Evolutionary conservation across 2,113 vertebrate species (phyloP).

Genomic region (Donacobius atricapilla): DNA sequence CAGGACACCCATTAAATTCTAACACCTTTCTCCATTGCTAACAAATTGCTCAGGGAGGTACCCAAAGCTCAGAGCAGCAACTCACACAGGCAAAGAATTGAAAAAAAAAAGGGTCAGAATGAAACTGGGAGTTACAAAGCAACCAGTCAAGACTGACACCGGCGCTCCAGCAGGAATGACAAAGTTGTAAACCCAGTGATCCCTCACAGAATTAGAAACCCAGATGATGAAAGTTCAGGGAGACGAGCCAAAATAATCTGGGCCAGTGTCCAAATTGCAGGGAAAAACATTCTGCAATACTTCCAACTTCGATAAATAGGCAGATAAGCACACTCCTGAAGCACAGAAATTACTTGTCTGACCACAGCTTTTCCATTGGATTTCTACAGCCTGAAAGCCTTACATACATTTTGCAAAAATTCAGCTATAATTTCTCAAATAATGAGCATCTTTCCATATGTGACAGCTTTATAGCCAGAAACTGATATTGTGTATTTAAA

Average conservation of each 20-base stretch:
- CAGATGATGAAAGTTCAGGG: conserved; percentile 24
- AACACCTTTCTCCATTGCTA: conserved; percentile 52
- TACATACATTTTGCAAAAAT: neutral
- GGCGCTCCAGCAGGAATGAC: neutral
- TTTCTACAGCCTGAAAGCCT: neutral
- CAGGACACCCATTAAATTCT: conserved; percentile 39
- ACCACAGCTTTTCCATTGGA: neutral
- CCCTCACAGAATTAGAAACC: conserved; percentile 40
- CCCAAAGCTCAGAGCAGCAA: conserved; percentile 24
- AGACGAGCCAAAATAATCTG: conserved; percentile 28
- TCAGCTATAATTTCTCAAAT: neutral
- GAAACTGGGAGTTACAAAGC: neutral
- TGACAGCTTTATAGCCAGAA: neutral
- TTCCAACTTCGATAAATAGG: conserved; percentile 31
- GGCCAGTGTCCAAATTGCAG: conserved; percentile 15
- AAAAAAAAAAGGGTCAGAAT: neutral
- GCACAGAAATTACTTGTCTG: neutral
- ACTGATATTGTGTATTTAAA: neutral
- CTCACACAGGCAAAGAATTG: neutral
- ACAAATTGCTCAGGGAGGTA: conserved; percentile 51
- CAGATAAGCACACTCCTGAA: conserved; percentile 28
- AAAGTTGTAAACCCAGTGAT: conserved; percentile 36
- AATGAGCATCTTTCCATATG: neutral
- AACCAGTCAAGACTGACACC: neutral
- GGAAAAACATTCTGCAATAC: conserved; percentile 30